Conservation (phyloP, 2,113 vertebrate genomes). For the Camelus dromedarius region DNA sequence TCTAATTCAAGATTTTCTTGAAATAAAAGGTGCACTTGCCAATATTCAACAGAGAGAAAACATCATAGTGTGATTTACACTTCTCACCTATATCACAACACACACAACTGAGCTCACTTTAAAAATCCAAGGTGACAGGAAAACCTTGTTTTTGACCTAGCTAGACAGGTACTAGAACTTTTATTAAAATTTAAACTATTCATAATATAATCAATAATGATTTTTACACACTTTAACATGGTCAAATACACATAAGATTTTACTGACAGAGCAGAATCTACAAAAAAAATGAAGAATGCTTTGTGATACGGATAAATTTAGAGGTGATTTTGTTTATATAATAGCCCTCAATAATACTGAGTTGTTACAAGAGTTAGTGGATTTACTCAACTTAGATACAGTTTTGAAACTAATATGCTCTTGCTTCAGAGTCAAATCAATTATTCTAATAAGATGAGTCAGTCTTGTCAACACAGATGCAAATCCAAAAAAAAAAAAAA, state of each 20-base stretch:
- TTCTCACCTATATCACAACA: background rate
- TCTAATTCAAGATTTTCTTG: conserved; percentile 37
- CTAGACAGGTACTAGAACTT: background rate
- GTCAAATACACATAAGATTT: conserved; percentile 11
- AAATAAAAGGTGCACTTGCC: background rate
- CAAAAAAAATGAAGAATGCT: background rate
- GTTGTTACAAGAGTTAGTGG: background rate
- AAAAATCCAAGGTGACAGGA: background rate
- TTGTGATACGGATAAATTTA: background rate
- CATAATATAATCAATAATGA: conserved; percentile 6
- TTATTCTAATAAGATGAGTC: background rate
- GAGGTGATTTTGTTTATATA: background rate
- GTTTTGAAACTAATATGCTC: conserved; percentile 24
- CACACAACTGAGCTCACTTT: background rate
- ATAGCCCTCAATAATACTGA: background rate
- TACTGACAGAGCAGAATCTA: background rate
- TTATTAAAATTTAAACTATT: background rate
- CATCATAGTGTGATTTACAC: background rate
- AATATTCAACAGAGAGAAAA: conserved; percentile 40
- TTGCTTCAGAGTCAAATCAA: conserved; percentile 18
- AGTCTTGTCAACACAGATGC: background rate
- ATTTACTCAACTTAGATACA: background rate
- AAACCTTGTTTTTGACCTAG: background rate
- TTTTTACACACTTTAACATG: background rate
- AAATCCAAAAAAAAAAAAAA: background rate